These are phyloP conservation scores for Labia minor DNA, from an alignment of 2,888 invertebrate species.

Conservation along the genomic window DNA sequence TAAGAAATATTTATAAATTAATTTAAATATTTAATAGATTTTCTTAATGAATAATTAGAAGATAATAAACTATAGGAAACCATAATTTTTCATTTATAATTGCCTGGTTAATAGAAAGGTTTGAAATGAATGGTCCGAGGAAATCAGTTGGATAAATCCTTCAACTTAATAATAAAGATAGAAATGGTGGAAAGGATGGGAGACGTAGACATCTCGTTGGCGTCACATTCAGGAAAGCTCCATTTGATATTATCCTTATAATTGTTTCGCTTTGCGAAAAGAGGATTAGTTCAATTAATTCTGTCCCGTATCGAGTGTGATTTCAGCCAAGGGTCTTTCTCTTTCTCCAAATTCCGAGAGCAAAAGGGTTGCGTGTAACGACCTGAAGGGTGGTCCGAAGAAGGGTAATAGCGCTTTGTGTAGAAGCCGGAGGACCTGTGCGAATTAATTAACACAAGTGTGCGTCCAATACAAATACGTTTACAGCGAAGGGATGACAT, in stretches of 20 bases:
- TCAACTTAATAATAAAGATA: neutral
- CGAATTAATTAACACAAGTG: conserved; percentile 13
- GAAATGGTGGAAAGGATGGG: neutral
- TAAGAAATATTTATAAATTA: no score
- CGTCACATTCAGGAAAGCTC: neutral
- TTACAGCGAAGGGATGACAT: neutral
- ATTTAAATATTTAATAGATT: no score
- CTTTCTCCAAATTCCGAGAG: neutral
- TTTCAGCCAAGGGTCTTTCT: neutral
- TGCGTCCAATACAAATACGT: neutral
- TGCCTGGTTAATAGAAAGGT: no score
- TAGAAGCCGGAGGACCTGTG: neutral
- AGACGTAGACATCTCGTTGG: neutral
- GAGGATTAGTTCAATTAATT: conserved; percentile 13
- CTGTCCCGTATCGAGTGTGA: conserved; percentile 13
- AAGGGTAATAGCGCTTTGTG: conserved; percentile 1
- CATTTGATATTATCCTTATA: conserved; percentile 13
- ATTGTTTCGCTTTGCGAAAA: conserved; percentile 3
- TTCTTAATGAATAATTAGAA: no score
- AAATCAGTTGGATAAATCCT: no score
- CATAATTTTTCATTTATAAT: no score
- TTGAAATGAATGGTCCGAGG: neutral
- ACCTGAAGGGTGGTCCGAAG: neutral
- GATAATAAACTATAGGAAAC: no score
- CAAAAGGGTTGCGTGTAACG: neutral